Percentiles rank a stretch among this genome's conserved stretches.
Conservation (phyloP, 2,888 invertebrate genomes). For the Bugulina stolonifera region DNA sequence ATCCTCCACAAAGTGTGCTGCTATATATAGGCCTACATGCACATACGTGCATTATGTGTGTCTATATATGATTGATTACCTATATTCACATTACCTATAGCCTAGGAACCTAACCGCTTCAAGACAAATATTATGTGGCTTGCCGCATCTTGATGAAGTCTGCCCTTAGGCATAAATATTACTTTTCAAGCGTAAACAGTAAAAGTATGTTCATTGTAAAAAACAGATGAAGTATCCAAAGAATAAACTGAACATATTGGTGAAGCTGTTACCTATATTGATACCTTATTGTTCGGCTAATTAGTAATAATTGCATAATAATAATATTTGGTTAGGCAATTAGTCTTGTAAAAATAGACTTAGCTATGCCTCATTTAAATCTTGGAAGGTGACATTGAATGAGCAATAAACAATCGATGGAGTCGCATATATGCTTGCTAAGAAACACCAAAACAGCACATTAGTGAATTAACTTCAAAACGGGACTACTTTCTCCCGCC, state of each 20-base stretch:
- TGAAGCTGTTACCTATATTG: neutral
- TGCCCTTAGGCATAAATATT: neutral
- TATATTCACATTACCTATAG: neutral
- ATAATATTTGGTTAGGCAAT: constrained; percentile 26
- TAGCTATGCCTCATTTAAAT: constrained; percentile 13
- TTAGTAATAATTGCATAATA: constrained; percentile 13
- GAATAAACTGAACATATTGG: neutral
- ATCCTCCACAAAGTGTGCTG: neutral
- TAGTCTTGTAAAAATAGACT: neutral
- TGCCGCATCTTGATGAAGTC: neutral
- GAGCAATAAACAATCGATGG: neutral
- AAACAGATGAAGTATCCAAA: neutral
- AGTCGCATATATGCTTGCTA: neutral
- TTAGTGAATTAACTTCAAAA: constrained; percentile 4
- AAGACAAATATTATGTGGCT: neutral
- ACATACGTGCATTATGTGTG: too few relatives aligned
- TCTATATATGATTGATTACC: neutral
- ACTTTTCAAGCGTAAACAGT: neutral
- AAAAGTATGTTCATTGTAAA: neutral
- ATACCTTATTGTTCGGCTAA: neutral
- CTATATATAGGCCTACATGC: too few relatives aligned
- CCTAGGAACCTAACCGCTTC: neutral
- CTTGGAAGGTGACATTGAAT: neutral
- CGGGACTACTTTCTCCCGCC: neutral
- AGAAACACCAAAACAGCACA: neutral